Conservation (phyloP, 2,888 invertebrate genomes). For the Sarcophaga caerulescens region DNA sequence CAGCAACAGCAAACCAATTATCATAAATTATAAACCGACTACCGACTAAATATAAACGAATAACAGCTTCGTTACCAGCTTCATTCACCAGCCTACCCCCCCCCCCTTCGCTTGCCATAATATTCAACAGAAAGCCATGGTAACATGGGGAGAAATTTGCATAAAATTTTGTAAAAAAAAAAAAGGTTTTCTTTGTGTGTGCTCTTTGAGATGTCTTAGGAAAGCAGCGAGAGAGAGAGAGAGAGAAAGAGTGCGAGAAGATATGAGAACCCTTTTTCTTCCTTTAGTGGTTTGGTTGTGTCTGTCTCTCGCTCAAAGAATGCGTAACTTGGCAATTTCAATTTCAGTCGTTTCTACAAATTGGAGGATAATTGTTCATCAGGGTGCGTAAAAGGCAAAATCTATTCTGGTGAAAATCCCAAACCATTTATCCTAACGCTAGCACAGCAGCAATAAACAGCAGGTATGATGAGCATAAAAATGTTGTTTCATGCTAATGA, state of each 20-base stretch:
- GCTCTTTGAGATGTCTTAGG: neutral
- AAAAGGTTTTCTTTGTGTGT: slow-evolving; percentile 29
- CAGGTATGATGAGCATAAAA: neutral
- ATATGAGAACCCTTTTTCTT: slow-evolving; percentile 41
- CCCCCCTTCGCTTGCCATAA: neutral
- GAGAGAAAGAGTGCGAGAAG: neutral
- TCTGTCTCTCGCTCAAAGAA: neutral
- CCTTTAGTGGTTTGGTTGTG: neutral
- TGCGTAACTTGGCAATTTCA: slow-evolving; percentile 23
- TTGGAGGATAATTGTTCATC: slow-evolving; percentile 64
- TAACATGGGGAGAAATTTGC: slow-evolving; percentile 37
- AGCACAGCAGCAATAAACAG: too few species aligned
- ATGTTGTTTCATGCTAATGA: neutral
- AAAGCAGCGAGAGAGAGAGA: neutral
- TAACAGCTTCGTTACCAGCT: neutral
- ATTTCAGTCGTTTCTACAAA: slow-evolving; percentile 48
- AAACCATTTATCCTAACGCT: neutral
- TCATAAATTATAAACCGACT: slow-evolving; percentile 61
- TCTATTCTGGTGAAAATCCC: slow-evolving; percentile 13
- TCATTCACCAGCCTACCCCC: neutral
- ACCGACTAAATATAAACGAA: neutral
- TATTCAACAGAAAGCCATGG: neutral
- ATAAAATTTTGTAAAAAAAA: slow-evolving; percentile 50
- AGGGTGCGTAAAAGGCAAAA: slow-evolving; percentile 48
- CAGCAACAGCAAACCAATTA: slow-evolving; percentile 47